A percentile compares a stretch with the other conserved stretches of the same genome.
phyloP scores from a whole-genome alignment of 2,888 invertebrate species.

The Lycia hirtaria region DNA sequence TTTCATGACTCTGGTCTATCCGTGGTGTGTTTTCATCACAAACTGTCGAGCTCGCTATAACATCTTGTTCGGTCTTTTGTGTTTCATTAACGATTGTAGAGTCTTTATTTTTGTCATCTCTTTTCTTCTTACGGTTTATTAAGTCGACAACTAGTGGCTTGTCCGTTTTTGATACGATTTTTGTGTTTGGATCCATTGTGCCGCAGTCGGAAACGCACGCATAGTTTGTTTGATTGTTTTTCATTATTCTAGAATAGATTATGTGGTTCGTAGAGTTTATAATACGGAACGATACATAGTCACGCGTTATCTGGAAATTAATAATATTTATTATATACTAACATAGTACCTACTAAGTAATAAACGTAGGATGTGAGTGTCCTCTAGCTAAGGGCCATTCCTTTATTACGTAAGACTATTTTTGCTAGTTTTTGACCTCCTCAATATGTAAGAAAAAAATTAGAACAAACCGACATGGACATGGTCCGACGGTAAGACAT shows the following conservation, averaged over 20 bases:
- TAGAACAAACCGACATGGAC: no score
- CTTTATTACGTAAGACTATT: no score
- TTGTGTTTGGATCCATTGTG: constrained; percentile 45
- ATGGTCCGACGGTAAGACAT: no score
- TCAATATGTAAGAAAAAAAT: no score
- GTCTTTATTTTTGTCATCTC: constrained; percentile 19
- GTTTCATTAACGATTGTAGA: neutral
- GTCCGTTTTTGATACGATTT: constrained; percentile 45
- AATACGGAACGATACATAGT: constrained; percentile 58
- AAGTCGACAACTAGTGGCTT: constrained; percentile 45
- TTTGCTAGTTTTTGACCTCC: no score
- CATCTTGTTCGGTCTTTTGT: neutral
- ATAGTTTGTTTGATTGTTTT: constrained; percentile 53
- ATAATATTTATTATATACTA: neutral
- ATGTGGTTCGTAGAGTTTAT: constrained; percentile 59
- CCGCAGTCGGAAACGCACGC: constrained; percentile 63
- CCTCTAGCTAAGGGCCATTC: no score
- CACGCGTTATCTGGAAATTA: constrained; percentile 53
- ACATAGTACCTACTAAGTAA: no score
- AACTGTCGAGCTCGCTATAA: neutral
- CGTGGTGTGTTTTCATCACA: neutral
- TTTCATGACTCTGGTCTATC: neutral
- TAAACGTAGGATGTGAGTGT: no score
- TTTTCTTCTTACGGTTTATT: constrained; percentile 33
- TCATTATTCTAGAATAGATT: constrained; percentile 70